Base-by-base conservation (phyloP, 2,888 invertebrate species). In the Anoplius nigerrimus region DNA sequence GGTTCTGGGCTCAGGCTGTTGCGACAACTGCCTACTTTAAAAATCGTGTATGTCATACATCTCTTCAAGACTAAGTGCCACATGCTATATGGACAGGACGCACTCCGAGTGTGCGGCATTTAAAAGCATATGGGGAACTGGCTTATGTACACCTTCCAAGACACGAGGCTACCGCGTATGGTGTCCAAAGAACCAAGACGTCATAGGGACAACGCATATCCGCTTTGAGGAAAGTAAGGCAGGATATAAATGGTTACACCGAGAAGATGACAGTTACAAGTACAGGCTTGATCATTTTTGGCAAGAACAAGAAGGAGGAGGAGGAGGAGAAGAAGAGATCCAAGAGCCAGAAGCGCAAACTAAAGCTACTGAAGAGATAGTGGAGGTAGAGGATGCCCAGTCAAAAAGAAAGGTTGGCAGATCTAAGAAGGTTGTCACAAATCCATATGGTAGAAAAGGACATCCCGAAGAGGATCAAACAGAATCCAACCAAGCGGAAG, bases 381-480 rank as follows among this genome's bases (percentile, higher is more conserved):
- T 52, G 52, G 16, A 18, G 52, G 18, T 4, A 3, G 52, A 52
- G 11, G 18, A 18, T 18, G 18, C 52, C 52, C 2, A 52, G 18
- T 3, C 2, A n/a, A n/a, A 5, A 18, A 52, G 52, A 20, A 52
- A 5, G 18, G 6, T 52, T 52, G 66, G 60, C 0, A 66, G 55
- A 42, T 24, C 55, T n/a, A 55, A 55, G 42, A 55, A 55, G 15
- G 3, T 11, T 2, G 2, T 24, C 22, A 21, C 4, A 24, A 55
- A 55, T 24, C 55, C 55, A 24, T 55, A 55, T 42, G 55, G 55
- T 3, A 21, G 55, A 55, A 55, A 24, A 18, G 55, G 5, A 62
- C 27, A 43, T 18, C 58, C 13, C 15, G 42, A 53, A 70, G 71
- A 1, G n/a, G n/a, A n/a, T n/a, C n/a, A n/a, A n/a, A n/a, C n/a